Evolutionary conservation across 2,797 vertebrate species (phyloP).

Genomic region (Notolabrus celidotus): DNA sequence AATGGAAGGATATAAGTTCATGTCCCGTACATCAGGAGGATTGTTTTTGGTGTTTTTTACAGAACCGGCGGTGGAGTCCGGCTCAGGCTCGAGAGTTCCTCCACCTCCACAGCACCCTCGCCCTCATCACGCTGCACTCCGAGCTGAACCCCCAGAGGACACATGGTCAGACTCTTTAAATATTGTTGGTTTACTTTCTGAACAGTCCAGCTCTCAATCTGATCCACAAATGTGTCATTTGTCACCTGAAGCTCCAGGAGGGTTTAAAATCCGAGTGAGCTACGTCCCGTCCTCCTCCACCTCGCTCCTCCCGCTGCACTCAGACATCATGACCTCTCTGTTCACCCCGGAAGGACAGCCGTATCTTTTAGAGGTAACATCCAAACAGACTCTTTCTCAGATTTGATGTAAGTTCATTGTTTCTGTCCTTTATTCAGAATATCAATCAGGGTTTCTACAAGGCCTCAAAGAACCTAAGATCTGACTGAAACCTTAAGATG

Average conservation of each 20-base stretch:
- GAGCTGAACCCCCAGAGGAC: constrained; percentile 91
- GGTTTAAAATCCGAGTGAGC: constrained; percentile 85
- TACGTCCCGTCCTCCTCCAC: constrained; percentile 78
- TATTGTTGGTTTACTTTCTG: neutral
- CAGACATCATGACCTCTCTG: constrained; percentile 92
- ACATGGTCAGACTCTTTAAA: constrained; percentile 84
- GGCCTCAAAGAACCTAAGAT: no score
- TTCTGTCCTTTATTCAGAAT: neutral
- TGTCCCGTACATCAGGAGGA: no score
- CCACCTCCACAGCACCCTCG: constrained; percentile 95
- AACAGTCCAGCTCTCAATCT: fast-evolving
- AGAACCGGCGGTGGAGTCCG: constrained; percentile 99
- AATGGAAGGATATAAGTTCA: no score
- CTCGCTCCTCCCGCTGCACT: constrained; percentile 89
- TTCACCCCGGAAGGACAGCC: constrained; percentile 95
- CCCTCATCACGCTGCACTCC: constrained; percentile 93
- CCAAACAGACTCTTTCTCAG: neutral
- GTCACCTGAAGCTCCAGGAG: constrained; percentile 85
- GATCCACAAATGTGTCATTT: neutral
- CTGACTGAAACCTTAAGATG: no score
- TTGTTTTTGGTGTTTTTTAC: constrained; percentile 2
- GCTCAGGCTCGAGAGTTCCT: constrained; percentile 98
- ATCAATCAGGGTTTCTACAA: neutral
- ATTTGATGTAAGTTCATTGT: neutral
- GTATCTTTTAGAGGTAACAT: constrained; percentile 93